Evolutionary conservation across 1,140 invertebrate species (phyloP), one percentile per base, ranked within the genome.

Genomic region (Battus philenor): DNA sequence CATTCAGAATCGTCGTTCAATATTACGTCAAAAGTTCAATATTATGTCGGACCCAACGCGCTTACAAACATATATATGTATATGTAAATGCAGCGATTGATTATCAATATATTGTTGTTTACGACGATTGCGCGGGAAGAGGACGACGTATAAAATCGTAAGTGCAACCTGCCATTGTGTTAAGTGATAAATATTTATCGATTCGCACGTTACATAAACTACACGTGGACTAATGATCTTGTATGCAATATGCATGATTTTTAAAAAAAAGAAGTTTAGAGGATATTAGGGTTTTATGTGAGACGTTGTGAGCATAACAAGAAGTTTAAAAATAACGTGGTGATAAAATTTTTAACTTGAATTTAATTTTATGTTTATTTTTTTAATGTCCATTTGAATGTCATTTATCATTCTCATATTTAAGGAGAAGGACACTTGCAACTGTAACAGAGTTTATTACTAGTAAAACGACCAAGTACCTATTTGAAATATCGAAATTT

Each of bases 291-390:
- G 4, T 41, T 41, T 41, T 41, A 41, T 16, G 22, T 34, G 22
- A n/a, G 22, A 8, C 22, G 15, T 33, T 33, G 12, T 13, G 26
- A 45, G 36, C 22, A 11, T 43, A 56, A 58, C n/a, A n/a, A n/a
- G n/a, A n/a, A n/a, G n/a, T n/a, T n/a, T n/a, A n/a, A n/a, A n/a
- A n/a, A n/a, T n/a, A n/a, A n/a, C n/a, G n/a, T n/a, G n/a, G n/a
- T n/a, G n/a, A n/a, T n/a, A n/a, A n/a, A n/a, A n/a, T n/a, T n/a
- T n/a, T n/a, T n/a, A n/a, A n/a, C n/a, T n/a, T n/a, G n/a, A n/a
- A n/a, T n/a, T n/a, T n/a, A n/a, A n/a, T n/a, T n/a, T n/a, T n/a
- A n/a, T n/a, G n/a, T n/a, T n/a, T n/a, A n/a, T n/a, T n/a, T n/a
- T n/a, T n/a, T n/a, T n/a, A n/a, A n/a, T n/a, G n/a, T n/a, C n/a